Evolutionary conservation across 2,113 vertebrate species (phyloP), one percentile per base, ranked within the genome.

Genomic region (Oostethus manadensis): DNA sequence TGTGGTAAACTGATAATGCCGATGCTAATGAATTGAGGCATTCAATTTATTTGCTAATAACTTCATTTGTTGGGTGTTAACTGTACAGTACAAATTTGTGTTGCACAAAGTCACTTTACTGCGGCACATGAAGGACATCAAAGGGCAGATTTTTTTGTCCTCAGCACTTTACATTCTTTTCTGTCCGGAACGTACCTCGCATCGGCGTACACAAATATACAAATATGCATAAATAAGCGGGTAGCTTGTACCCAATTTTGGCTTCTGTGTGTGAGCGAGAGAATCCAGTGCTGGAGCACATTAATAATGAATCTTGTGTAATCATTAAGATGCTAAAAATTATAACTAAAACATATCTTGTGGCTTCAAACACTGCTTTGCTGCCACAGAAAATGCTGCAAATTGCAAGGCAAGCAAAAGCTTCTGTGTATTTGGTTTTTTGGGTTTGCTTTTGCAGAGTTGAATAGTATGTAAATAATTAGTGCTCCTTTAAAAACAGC

Each of bases 301-400:
- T 95, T 91, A 94, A 94, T 93, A 94, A 94, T 95, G 89, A 85
- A 94, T 93, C 79, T 63, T 86, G 86, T 91, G 91, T 94, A 92
- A 89, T 91, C 90, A 93, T 94, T 90, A 93, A 84, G 78, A 79
- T 89, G 80, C 73, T 66, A 79, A 90, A 94, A 89, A 94, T 93
- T 93, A 91, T 94, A 89, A 94, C 93, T 93, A 91, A 93, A 93
- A 93, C 93, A 89, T 88, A 90, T 91, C 78, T 90, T 85, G 75
- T 84, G 71, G 87, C 88, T 92, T 94, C 90, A 92, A 89, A 93
- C 79, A 48, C 66, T 70, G 77, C 74, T 75, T 71, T 74, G 74
- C 81, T 64, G 68, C 21, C 57, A 68, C 48, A 81, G 75, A 83
- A 87, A 86, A 81, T 56, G 70, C 78, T 75, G 70, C 75, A 74